Base-by-base conservation (phyloP, 2,888 invertebrate genomes). In the Exephanes ischioxanthus region DNA sequence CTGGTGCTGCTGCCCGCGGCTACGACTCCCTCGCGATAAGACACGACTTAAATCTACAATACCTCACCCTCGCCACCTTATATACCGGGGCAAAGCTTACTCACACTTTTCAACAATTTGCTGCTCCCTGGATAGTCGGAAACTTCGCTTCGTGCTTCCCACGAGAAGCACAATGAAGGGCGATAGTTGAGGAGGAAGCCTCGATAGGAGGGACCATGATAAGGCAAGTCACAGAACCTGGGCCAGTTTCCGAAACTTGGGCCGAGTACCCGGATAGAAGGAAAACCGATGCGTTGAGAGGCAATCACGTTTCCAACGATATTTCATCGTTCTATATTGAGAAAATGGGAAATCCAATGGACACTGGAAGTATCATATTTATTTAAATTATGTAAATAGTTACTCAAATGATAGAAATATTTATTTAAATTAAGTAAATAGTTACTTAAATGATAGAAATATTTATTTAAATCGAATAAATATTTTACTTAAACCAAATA, bases 41-140 rank as follows among this genome's bases (percentile, higher is more conserved):
- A 91, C 92, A 92, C 91, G 91, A 90, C 90, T 91, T 88, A 90
- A 91, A 92, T 91, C 90, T 88, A 91, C 89, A 90, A 91, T 90
- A 89, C 89, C 88, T 89, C 87, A 78, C 30, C 68, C 75, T 77
- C 63, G 66, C 71, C 80, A 7, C 68, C 61, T 61, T 30, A 22
- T 48, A 72, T 61, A 7, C 37, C 63, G 30, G n/a, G 9, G 45
- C 19, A 80, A 63, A 14, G 70, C 45, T 77, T 67, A 53, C 75
- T 37, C 58, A 61, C 70, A 22, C 58, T 30, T 19, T 41, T 41
- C n/a, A n/a, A 19, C 19, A 53, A 19, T 66, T 41, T 51, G 9
- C 30, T 26, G 30, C 19, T 71, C 71, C 63, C 22, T 80, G 26
- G 72, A 53, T 72, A 61, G 61, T 79, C 68, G n/a, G 33, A 70